Percentiles rank a stretch among this genome's conserved stretches.
Evolutionary conservation across 2,888 invertebrate genomes (phyloP).

Genomic region (Andrena camellia): DNA sequence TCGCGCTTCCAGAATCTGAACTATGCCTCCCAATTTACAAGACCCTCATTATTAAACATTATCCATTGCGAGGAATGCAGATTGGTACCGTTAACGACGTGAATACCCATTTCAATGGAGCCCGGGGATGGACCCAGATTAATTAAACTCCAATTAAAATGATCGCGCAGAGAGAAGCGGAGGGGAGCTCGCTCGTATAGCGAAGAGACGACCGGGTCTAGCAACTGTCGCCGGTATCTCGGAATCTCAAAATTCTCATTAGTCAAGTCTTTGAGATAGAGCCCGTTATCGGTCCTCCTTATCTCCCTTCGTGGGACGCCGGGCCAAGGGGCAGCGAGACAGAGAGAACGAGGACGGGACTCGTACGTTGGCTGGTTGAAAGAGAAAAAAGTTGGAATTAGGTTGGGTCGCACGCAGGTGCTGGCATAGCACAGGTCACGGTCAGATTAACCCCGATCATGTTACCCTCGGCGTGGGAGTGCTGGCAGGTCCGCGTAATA

Average conservation of each 20-base stretch:
- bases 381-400: conserved; percentile 68
- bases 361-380: conserved; percentile 20
- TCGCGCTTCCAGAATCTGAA: too few relatives aligned
- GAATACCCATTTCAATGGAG: neutral
- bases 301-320: conserved; percentile 53
- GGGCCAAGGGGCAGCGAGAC: conserved; percentile 7
- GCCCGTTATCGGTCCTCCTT: conserved; percentile 56
- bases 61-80: neutral
- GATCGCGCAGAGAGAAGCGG: neutral
- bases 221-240: conserved; percentile 31
- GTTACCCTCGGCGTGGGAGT: conserved; percentile 85
- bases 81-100: neutral
- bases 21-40: too few relatives aligned
- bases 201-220: neutral
- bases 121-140: neutral
- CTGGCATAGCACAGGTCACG: conserved; percentile 81
- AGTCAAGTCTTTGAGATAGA: conserved; percentile 46
- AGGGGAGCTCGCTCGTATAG: neutral
- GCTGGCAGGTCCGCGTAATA: conserved; percentile 81
- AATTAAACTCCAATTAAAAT: conserved; percentile 47
- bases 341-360: conserved; percentile 8
- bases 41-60: too few relatives aligned
- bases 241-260: conserved; percentile 57
- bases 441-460: conserved; percentile 85
- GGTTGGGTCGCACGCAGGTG: conserved; percentile 78